Percentiles rank a stretch among this genome's conserved stretches.
Evolutionary conservation across 2,888 invertebrate species (phyloP).

Genomic region (Habroteleia sp.): DNA sequence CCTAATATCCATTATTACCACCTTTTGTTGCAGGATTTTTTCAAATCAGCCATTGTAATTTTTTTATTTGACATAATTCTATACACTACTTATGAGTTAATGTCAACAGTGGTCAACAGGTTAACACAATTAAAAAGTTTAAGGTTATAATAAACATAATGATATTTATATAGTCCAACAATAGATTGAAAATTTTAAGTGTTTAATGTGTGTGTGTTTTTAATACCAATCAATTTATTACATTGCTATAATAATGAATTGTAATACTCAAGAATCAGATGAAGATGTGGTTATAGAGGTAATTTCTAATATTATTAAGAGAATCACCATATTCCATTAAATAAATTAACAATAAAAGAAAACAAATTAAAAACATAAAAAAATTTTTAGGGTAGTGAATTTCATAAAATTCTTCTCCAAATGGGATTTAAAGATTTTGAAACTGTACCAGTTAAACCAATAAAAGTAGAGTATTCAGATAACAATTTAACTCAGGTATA

Average conservation of each 20-base stretch:
- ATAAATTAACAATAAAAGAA: too few relatives aligned
- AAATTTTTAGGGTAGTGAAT: conserved; percentile 72
- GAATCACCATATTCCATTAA: too few relatives aligned
- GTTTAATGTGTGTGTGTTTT: background rate
- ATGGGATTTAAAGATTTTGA: conserved; percentile 76
- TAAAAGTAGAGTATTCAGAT: background rate
- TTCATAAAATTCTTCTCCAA: conserved; percentile 70
- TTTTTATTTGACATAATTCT: too few relatives aligned
- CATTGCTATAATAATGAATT: conserved; percentile 1
- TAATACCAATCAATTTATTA: too few relatives aligned
- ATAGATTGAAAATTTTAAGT: too few relatives aligned
- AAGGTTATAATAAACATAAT: too few relatives aligned
- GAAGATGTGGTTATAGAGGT: conserved; percentile 76
- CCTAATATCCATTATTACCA: too few relatives aligned
- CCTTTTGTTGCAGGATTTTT: too few relatives aligned
- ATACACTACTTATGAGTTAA: too few relatives aligned
- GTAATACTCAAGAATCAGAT: conserved; percentile 68
- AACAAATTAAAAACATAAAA: background rate
- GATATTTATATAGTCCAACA: background rate
- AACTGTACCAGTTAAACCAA: conserved; percentile 53
- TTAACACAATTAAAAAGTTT: too few relatives aligned
- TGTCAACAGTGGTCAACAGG: too few relatives aligned
- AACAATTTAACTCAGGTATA: background rate
- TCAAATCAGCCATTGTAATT: too few relatives aligned
- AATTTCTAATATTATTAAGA: conserved; percentile 22